Percentiles rank a stretch among this genome's conserved stretches.
These are phyloP conservation scores for Heliangelus exortis DNA, from an alignment of 2,797 vertebrate genomes.

Conservation along the genomic window DNA sequence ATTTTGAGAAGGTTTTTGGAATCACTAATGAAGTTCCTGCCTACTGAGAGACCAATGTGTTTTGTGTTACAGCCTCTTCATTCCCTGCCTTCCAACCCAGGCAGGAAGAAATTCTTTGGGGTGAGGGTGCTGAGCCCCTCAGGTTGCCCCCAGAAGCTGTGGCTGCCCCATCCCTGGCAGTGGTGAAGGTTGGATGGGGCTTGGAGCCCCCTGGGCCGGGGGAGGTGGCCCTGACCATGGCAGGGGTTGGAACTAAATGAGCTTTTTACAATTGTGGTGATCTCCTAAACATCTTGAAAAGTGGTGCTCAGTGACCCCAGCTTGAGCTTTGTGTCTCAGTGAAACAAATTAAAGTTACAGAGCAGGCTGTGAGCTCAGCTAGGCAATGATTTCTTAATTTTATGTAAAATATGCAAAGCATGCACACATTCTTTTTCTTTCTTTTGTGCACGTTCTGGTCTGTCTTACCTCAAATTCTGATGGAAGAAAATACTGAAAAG, in stretches of 20 bases:
- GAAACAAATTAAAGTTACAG: neutral
- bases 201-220: too few relatives aligned
- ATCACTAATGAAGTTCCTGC: accelerated
- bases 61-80: neutral
- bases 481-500: neutral
- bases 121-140: too few relatives aligned
- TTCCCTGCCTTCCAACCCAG: neutral
- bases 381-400: accelerated
- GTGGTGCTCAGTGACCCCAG: neutral
- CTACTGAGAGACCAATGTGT: accelerated
- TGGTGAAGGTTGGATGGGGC: too few relatives aligned
- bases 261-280: too few relatives aligned
- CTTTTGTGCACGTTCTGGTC: neutral
- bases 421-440: accelerated
- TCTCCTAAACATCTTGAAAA: neutral
- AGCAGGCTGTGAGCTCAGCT: neutral
- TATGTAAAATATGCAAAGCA: neutral
- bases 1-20: neutral
- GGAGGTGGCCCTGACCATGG: too few relatives aligned
- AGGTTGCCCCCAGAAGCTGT: too few relatives aligned
- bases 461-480: neutral
- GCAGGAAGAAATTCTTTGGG: too few relatives aligned
- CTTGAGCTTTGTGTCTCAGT: neutral
- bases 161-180: too few relatives aligned
- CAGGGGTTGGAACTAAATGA: too few relatives aligned